Percentiles rank a stretch among this genome's conserved stretches.
These are phyloP conservation scores for Magallana angulata DNA, from an alignment of 1,140 invertebrate genomes.

Conservation along the genomic window DNA sequence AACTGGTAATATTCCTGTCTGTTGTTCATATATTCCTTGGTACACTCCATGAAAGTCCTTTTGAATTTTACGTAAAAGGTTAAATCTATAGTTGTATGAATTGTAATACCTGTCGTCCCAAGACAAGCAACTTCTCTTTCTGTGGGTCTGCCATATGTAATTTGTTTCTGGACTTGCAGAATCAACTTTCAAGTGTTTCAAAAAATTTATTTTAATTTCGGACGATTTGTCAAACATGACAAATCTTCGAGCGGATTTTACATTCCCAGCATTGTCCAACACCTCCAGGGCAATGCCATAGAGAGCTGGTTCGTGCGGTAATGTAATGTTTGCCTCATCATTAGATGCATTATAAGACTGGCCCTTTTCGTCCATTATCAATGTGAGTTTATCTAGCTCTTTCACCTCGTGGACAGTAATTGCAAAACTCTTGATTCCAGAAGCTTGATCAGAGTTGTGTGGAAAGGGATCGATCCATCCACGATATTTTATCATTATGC, in stretches of 20 bases:
- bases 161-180: conserved; percentile 30
- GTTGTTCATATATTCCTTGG: conserved; percentile 51
- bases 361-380: conserved; percentile 19
- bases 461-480: conserved; percentile 48
- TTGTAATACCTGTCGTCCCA: conserved; percentile 58
- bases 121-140: conserved; percentile 40
- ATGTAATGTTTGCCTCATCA: not conserved
- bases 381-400: conserved; percentile 34
- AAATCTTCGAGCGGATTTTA: conserved; percentile 53
- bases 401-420: conserved; percentile 53
- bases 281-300: conserved; percentile 43
- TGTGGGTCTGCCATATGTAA: conserved; percentile 57
- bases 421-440: conserved; percentile 42
- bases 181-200: conserved; percentile 35
- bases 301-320: conserved; percentile 41
- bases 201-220: conserved; percentile 17
- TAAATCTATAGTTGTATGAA: conserved; percentile 38
- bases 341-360: not conserved
- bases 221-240: conserved; percentile 62
- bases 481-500: not conserved
- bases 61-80: conserved; percentile 50
- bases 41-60: conserved; percentile 40
- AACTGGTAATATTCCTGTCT: conserved; percentile 43
- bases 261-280: conserved; percentile 53
- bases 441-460: conserved; percentile 32